Conservation (phyloP, 1,140 invertebrate genomes). For the Pseudomyrmex concolor region DNA sequence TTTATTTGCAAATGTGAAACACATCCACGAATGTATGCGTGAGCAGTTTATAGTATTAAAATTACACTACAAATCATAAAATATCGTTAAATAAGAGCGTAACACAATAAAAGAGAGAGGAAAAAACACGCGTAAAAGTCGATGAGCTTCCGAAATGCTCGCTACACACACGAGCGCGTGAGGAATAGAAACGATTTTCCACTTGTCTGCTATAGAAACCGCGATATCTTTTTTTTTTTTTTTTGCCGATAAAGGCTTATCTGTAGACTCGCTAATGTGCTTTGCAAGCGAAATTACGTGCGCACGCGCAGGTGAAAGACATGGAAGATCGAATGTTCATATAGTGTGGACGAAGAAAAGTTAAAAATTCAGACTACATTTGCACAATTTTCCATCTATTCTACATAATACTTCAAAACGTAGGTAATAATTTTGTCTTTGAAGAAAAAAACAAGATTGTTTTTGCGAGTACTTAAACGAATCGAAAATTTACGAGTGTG, state of each 20-base stretch:
- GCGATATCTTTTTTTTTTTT: slow-evolving; percentile 25
- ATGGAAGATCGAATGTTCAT: slow-evolving; percentile 45
- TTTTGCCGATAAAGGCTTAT: slow-evolving; percentile 39
- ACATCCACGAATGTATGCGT: not conserved
- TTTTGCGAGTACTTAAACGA: not conserved
- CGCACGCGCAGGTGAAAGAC: slow-evolving; percentile 17
- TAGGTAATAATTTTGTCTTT: not conserved
- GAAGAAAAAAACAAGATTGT: not conserved
- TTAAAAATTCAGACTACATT: not conserved
- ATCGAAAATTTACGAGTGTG: not conserved
- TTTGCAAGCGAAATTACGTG: slow-evolving; percentile 44
- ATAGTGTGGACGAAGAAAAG: not conserved
- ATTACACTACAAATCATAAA: slow-evolving; percentile 1
- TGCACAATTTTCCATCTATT: not conserved
- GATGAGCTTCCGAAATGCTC: not conserved
- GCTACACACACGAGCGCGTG: too few species aligned
- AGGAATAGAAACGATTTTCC: slow-evolving; percentile 21
- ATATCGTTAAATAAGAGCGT: not conserved
- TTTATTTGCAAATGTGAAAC: slow-evolving; percentile 32
- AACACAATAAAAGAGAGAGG: not conserved
- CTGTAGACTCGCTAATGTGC: slow-evolving; percentile 35
- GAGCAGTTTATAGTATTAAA: not conserved
- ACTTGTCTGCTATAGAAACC: not conserved
- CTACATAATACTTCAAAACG: not conserved
- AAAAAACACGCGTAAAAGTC: not conserved